phyloP scores from a whole-genome alignment of 2,888 invertebrate species.

The Folsomia candida region DNA sequence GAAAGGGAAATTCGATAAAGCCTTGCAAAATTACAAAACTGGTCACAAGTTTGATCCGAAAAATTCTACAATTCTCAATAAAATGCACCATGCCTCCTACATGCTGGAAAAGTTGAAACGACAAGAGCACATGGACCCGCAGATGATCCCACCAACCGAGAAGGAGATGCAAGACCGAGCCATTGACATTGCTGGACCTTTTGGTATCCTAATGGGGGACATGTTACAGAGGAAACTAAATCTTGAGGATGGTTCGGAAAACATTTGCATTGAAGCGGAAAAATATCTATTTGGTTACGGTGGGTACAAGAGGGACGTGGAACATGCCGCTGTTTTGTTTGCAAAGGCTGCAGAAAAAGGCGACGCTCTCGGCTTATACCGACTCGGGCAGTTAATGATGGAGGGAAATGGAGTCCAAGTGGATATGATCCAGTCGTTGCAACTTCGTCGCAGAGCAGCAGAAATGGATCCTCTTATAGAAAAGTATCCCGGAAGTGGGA shows the following conservation, averaged over 20 bases:
- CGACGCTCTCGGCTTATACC: slow-evolving; percentile 36
- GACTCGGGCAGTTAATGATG: slow-evolving; percentile 16
- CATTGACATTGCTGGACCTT: no score
- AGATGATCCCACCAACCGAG: no score
- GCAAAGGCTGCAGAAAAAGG: slow-evolving; percentile 25
- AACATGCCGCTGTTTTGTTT: slow-evolving; percentile 22
- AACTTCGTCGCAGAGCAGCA: background rate
- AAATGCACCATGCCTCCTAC: slow-evolving; percentile 10
- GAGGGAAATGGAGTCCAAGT: slow-evolving; percentile 26
- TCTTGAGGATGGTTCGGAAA: no score
- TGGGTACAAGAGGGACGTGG: background rate
- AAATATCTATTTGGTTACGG: background rate
- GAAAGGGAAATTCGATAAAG: slow-evolving; percentile 14
- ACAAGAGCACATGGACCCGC: slow-evolving; percentile 28
- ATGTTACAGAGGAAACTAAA: no score
- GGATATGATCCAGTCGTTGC: background rate
- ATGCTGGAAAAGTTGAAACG: background rate
- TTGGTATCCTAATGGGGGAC: no score
- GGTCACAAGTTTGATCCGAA: slow-evolving; percentile 20
- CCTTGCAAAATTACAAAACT: slow-evolving; percentile 7
- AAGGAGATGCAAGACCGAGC: no score
- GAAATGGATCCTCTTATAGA: background rate
- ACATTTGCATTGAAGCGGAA: slow-evolving; percentile 23
- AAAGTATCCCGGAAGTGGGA: no score
- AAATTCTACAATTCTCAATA: slow-evolving; percentile 2